A percentile compares a stretch with the other conserved stretches of the same genome.
phyloP scores from a whole-genome alignment of 2,888 invertebrate genomes.

The Drosophila neutralis region DNA sequence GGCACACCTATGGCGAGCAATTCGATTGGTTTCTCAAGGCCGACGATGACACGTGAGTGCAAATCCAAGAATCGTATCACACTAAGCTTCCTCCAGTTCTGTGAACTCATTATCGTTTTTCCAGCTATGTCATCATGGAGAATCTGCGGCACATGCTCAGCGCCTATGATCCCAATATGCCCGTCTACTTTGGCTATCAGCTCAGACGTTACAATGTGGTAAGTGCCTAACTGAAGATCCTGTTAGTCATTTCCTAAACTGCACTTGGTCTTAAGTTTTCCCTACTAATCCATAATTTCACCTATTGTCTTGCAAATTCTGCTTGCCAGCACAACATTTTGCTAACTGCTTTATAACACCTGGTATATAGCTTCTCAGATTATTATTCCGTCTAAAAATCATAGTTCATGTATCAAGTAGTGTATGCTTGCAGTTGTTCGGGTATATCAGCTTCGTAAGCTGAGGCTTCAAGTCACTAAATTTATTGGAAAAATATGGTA shows the following conservation, averaged over 20 bases:
- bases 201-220: constrained; percentile 84
- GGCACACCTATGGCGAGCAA: constrained; percentile 91
- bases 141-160: constrained; percentile 95
- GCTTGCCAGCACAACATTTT: not conserved
- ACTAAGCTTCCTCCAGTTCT: too few relatives aligned
- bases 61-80: not conserved
- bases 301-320: constrained; percentile 41
- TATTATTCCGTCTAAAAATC: not conserved
- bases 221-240: constrained; percentile 41
- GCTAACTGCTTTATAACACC: constrained; percentile 5
- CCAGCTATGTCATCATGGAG: constrained; percentile 96
- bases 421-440: constrained; percentile 1
- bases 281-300: constrained; percentile 24
- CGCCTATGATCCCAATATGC: constrained; percentile 89
- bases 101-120: constrained; percentile 37
- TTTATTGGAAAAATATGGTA: not conserved
- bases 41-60: constrained; percentile 98
- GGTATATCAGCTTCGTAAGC: not conserved
- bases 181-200: constrained; percentile 95
- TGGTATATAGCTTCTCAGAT: constrained; percentile 7
- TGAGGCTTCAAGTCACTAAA: not conserved
- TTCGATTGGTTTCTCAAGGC: constrained; percentile 99
- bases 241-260: not conserved
- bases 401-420: constrained; percentile 21
- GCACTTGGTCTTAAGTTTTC: not conserved